These are phyloP conservation scores for Sclerodermus sp. DNA, from an alignment of 2,888 invertebrate species.

Conservation along the genomic window DNA sequence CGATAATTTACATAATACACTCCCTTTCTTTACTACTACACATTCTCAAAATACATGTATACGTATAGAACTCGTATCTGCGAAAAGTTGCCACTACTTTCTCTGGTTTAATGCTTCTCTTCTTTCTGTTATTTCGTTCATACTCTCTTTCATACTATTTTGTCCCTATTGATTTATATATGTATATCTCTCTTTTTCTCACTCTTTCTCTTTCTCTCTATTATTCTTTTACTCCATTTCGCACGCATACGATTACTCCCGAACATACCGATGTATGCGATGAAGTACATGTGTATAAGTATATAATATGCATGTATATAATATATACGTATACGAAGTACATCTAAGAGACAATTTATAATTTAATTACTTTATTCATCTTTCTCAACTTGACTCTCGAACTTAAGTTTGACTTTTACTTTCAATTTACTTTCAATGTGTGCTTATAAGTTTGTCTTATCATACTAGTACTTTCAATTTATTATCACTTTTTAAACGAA, in stretches of 20 bases:
- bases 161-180: no score
- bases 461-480: constrained; percentile 38
- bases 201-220: not conserved
- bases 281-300: constrained; percentile 1
- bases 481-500: constrained; percentile 40
- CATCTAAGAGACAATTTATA: constrained; percentile 23
- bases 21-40: no score
- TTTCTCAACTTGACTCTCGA: constrained; percentile 6
- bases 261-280: not conserved
- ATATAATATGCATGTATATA: constrained; percentile 17
- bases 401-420: constrained; percentile 9
- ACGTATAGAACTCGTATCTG: constrained; percentile 10
- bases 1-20: constrained; percentile 13
- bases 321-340: constrained; percentile 14
- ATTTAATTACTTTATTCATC: not conserved
- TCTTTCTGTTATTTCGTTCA: constrained; percentile 8
- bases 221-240: not conserved
- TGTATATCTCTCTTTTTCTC: not conserved
- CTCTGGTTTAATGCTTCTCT: not conserved
- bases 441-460: constrained; percentile 22
- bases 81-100: constrained; percentile 11
- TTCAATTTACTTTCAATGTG: constrained; percentile 23
- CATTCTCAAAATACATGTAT: not conserved
- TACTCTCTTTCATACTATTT: not conserved
- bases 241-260: constrained; percentile 2